Conservation (phyloP, 2,113 vertebrate genomes). For the Andinoacara biseriatus region DNA sequence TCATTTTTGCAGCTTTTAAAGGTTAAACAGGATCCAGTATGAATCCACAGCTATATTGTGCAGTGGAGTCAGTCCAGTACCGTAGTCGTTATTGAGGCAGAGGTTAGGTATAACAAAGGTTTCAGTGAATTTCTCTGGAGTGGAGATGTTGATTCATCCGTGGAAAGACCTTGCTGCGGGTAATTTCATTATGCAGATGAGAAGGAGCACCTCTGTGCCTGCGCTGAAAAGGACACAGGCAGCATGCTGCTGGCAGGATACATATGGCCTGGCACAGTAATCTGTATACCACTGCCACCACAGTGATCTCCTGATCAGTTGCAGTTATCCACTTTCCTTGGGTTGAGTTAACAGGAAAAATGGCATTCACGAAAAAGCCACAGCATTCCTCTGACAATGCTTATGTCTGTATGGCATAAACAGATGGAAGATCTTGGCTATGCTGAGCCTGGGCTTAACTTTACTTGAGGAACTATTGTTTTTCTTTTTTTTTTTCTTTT, state of each 20-base stretch:
- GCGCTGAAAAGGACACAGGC: slow-evolving; percentile 31
- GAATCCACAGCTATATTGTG: background rate
- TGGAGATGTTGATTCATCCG: slow-evolving; percentile 56
- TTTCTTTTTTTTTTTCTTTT: background rate
- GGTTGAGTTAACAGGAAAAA: slow-evolving; percentile 59
- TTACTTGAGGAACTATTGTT: slow-evolving; percentile 51
- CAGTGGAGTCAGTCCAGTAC: background rate
- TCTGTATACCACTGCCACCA: slow-evolving; percentile 25
- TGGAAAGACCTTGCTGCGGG: slow-evolving; percentile 52
- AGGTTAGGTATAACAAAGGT: slow-evolving; percentile 48
- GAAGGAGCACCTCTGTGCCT: slow-evolving; percentile 26
- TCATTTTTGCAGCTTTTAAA: slow-evolving; percentile 1
- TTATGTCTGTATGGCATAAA: slow-evolving; percentile 72
- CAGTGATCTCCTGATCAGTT: slow-evolving; percentile 51
- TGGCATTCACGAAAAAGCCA: slow-evolving; percentile 59
- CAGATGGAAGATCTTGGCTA: slow-evolving; percentile 70
- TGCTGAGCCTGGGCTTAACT: slow-evolving; percentile 21
- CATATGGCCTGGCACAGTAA: slow-evolving; percentile 27
- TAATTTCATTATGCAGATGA: slow-evolving; percentile 70
- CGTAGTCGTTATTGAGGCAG: slow-evolving; percentile 20
- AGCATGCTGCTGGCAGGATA: slow-evolving; percentile 28
- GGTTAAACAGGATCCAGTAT: background rate
- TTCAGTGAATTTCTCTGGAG: slow-evolving; percentile 37
- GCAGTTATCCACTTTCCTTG: slow-evolving; percentile 63
- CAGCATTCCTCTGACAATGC: slow-evolving; percentile 76